phyloP scores from a whole-genome alignment of 2,113 vertebrate genomes.

The Jacana jacana region DNA sequence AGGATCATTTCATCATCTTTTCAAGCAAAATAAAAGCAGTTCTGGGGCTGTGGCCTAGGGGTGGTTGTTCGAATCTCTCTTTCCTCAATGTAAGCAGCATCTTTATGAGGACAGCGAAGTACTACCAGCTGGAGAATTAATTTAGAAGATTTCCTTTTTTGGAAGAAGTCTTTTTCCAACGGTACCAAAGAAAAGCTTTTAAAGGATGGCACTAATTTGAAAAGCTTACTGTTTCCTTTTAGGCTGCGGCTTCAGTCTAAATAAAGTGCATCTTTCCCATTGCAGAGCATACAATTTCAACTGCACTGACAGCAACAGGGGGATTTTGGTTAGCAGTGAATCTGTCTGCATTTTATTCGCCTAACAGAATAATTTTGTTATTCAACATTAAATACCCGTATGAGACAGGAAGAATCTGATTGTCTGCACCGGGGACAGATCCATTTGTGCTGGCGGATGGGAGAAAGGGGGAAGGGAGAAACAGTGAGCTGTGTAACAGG shows the following conservation, averaged over 20 bases:
- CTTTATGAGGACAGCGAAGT: constrained; percentile 26
- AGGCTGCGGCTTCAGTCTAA: constrained; percentile 22
- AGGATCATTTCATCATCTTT: background rate
- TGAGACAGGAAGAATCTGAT: background rate
- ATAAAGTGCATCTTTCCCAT: constrained; percentile 45
- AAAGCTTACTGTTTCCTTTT: constrained; percentile 60
- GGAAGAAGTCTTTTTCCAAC: constrained; percentile 44
- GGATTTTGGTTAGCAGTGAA: constrained; percentile 42
- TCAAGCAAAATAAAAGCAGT: constrained; percentile 11
- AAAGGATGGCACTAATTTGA: constrained; percentile 47
- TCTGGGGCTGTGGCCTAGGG: background rate
- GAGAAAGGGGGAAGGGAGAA: background rate
- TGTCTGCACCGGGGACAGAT: background rate
- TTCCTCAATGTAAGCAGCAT: constrained; percentile 47
- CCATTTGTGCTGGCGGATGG: background rate
- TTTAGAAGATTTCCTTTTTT: constrained; percentile 58
- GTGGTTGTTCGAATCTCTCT: constrained; percentile 4
- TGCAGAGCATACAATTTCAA: constrained; percentile 36
- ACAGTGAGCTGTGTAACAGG: background rate
- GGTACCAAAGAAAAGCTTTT: constrained; percentile 39
- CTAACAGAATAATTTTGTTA: constrained; percentile 49
- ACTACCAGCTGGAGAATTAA: constrained; percentile 61
- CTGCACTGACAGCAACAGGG: background rate
- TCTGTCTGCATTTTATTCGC: constrained; percentile 18
- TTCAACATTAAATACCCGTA: background rate